A percentile compares a stretch with the other conserved stretches of the same genome.
phyloP scores from a whole-genome alignment of 2,113 vertebrate species.

The Theristicus caerulescens region DNA sequence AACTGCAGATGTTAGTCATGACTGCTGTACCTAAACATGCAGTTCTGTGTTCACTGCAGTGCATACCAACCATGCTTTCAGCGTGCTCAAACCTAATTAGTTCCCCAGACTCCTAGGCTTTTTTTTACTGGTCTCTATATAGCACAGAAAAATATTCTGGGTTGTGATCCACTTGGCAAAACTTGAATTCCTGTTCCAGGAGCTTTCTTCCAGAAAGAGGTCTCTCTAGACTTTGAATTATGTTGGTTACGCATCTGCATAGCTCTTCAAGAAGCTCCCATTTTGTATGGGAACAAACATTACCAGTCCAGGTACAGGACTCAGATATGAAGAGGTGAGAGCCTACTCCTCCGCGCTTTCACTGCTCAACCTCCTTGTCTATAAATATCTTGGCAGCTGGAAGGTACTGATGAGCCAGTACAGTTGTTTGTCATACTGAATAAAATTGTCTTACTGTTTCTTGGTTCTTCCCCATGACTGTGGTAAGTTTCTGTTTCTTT shows the following conservation, averaged over 20 bases:
- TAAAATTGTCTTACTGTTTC: not conserved
- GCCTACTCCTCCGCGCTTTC: not conserved
- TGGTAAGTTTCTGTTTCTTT: not conserved
- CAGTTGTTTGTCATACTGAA: not conserved
- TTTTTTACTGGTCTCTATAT: not conserved
- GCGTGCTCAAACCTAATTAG: conserved; percentile 65
- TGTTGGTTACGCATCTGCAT: conserved; percentile 11
- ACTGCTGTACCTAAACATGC: not conserved
- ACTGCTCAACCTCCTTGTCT: not conserved
- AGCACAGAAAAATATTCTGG: conserved; percentile 56
- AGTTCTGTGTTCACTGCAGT: not conserved
- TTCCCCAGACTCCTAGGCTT: conserved; percentile 52
- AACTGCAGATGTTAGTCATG: not conserved
- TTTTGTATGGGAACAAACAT: not conserved
- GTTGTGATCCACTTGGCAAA: conserved; percentile 66
- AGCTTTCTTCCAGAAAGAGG: conserved; percentile 55
- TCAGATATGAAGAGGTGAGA: not conserved
- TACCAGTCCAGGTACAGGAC: not conserved
- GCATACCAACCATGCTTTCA: not conserved
- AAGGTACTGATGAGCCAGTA: not conserved
- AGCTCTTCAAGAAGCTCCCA: conserved; percentile 23
- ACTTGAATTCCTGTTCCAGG: conserved; percentile 37
- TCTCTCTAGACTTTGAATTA: conserved; percentile 4
- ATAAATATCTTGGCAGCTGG: not conserved
- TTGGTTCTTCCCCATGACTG: not conserved